phyloP scores from a whole-genome alignment of 2,888 invertebrate species.

The Dryocosmus kuriphilus region DNA sequence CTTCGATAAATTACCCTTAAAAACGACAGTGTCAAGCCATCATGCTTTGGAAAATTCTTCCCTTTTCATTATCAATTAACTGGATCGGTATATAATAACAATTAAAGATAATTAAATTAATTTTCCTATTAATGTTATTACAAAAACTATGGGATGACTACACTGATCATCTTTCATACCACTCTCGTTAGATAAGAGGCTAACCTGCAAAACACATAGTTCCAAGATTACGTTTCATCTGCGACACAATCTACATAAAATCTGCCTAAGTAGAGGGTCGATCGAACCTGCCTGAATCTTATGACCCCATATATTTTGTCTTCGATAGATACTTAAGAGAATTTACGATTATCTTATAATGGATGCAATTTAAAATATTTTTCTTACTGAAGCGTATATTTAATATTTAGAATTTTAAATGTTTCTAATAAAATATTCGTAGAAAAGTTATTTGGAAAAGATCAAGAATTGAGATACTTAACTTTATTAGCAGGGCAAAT shows the following conservation, averaged over 20 bases:
- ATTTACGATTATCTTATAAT: background rate
- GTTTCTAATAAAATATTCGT: too few species aligned
- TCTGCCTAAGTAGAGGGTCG: conserved; percentile 45
- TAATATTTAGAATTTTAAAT: too few species aligned
- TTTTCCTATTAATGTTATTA: background rate
- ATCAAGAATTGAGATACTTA: too few species aligned
- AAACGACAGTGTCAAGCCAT: too few species aligned
- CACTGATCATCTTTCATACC: background rate
- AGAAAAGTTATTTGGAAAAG: too few species aligned
- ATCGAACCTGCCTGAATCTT: conserved; percentile 33
- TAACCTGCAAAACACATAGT: conserved; percentile 28
- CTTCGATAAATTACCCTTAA: too few species aligned
- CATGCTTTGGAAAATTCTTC: too few species aligned
- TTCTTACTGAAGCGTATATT: background rate
- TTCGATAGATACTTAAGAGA: conserved; percentile 33
- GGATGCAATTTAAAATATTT: background rate
- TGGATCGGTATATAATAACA: too few species aligned
- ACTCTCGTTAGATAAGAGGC: conserved; percentile 5
- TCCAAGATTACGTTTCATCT: conserved; percentile 42
- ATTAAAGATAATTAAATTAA: background rate
- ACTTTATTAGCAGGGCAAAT: too few species aligned
- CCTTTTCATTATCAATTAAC: too few species aligned
- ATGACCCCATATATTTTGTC: conserved; percentile 4
- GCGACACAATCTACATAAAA: conserved; percentile 48
- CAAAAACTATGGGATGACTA: background rate